Base-by-base conservation (phyloP, 1,140 invertebrate species). In the Bombus pyrosoma region DNA sequence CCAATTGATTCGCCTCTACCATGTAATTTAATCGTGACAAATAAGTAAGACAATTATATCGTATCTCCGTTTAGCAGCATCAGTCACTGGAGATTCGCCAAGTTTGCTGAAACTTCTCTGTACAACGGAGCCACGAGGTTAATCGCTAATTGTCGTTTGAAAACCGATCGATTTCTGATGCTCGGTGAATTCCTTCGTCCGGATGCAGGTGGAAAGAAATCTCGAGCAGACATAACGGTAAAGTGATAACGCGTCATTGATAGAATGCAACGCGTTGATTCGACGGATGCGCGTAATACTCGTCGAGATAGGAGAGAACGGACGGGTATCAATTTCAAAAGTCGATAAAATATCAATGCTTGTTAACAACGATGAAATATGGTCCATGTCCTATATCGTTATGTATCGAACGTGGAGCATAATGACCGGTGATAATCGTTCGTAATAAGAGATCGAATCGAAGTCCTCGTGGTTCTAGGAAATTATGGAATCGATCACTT, bases 121-220 rank as follows among this genome's bases (percentile, higher is more conserved):
- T 37, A 15, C 68, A 32, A 68, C 53, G n/a, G n/a, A 66, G n/a
- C 53, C 37, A 32, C 8, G n/a, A 12, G 76, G 53, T 77, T 69
- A 57, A 43, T 71, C 39, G 59, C 59, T 89, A 89, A 91, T 91
- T 91, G 82, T 91, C 62, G 85, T 81, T 83, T 74, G 79, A 68
- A 72, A 85, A 85, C 85, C 28, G 72, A 90, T 89, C 66, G 47
- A 83, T 91, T 85, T 34, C 73, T 53, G 34, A 22, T 41, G 57
- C 43, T 32, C 69, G 15, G 64, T 15, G 41, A 81, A 71, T 85
- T 89, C 75, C 34, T 59, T 41, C 25, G 41, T 80, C 37, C 68
- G 47, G 43, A 34, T 25, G n/a, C 43, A 37, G 28, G 28, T 62
- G 34, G 41, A 9, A 37, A 83, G 59, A 59, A 37, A 8, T 10